Evolutionary conservation across 2,113 vertebrate genomes (phyloP), one percentile per base, ranked within the genome.

Genomic region (Trogon melanurus): DNA sequence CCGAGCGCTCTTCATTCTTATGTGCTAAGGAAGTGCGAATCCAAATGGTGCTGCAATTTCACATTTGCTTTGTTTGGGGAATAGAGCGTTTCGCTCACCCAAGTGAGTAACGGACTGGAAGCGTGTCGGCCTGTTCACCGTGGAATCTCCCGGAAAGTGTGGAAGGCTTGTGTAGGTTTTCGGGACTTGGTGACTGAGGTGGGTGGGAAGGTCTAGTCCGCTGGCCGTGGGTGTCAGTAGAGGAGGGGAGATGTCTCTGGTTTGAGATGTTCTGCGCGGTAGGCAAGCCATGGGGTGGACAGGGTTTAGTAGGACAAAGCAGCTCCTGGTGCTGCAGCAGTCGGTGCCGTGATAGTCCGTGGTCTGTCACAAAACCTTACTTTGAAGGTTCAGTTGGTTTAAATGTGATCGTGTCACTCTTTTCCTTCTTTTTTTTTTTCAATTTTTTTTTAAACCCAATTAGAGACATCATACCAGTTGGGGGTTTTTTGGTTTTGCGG

Each of bases 221-320:
- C 16, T 2, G 21, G 26, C 45, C 0, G 4, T 32, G 66, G 62
- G 22, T 34, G 56, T 58, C 0, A 0, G 22, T 45, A 13, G 13
- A 32, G 13, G 57, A 56, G 16, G 47, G 58, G 30, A 65, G 36
- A 3, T 20, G 23, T 38, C 3, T 38, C 34, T 73, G 34, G 19
- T 54, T 11, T 26, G 53, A 18, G 44, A 15, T 48, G 60, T 29
- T 23, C 58, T 57, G 72, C 34, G 2, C 44, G 14, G 53, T 14
- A 13, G 79, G 57, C 38, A 23, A 34, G 27, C 1, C 17, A 3
- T n/a, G 36, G n/a, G 8, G 6, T 44, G 25, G 18, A 4, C 3
- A 23, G 36, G 36, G 25, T 34, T 72, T 13, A 13, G 45, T 26
- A 23, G 60, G 38, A n/a, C 3, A 20, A 20, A 27, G 34, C 32